phyloP scores from a whole-genome alignment of 35 echinoderm and acorn worm genomes.

The Lytechinus pictus region DNA sequence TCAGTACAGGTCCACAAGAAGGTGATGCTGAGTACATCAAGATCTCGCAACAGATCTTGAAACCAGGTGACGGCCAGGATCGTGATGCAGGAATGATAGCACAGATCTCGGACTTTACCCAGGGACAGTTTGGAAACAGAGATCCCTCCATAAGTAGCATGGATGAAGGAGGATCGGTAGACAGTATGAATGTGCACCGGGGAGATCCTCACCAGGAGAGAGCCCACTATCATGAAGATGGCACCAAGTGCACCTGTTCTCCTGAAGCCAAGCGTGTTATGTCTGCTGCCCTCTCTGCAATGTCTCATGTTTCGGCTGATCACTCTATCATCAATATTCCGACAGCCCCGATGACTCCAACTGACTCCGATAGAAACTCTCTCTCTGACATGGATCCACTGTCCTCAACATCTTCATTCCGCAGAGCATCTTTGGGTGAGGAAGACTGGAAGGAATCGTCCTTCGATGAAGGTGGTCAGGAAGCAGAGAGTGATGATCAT shows the following conservation, averaged over 20 bases:
- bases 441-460: conserved; percentile 58
- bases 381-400: conserved; percentile 69
- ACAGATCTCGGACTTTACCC: neutral
- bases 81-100: conserved; percentile 26
- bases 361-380: conserved; percentile 66
- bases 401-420: conserved; percentile 54
- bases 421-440: conserved; percentile 10
- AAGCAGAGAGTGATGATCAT: neutral
- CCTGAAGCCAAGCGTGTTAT: conserved; percentile 81
- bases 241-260: conserved; percentile 72
- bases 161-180: conserved; percentile 41
- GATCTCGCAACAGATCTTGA: conserved; percentile 80
- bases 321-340: conserved; percentile 81
- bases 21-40: conserved; percentile 81
- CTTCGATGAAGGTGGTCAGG: neutral
- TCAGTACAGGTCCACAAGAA: conserved; percentile 59
- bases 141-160: conserved; percentile 48
- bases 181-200: conserved; percentile 68
- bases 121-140: neutral
- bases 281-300: conserved; percentile 68
- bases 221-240: conserved; percentile 55
- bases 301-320: conserved; percentile 51
- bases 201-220: conserved; percentile 53
- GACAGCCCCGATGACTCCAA: conserved; percentile 64
- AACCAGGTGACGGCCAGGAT: neutral